These are phyloP conservation scores for Acanthisitta chloris DNA, from an alignment of 2,113 vertebrate genomes.

Conservation along the genomic window DNA sequence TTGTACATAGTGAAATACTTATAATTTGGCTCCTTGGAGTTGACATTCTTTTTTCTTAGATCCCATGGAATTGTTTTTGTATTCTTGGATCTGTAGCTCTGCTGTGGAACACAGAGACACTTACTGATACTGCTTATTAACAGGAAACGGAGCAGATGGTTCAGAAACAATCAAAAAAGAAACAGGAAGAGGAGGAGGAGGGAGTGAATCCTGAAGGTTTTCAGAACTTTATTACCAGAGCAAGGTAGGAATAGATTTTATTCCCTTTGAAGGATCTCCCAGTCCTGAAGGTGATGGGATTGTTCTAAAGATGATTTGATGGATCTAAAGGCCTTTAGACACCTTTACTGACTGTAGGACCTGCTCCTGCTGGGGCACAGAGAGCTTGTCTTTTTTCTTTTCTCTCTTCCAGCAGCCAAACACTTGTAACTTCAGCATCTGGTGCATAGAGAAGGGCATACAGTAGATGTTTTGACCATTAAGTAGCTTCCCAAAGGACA, in stretches of 20 bases:
- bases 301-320: background rate
- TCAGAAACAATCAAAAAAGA: constrained; percentile 76
- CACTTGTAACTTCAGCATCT: background rate
- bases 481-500: background rate
- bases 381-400: background rate
- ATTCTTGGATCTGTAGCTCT: background rate
- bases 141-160: constrained; percentile 91
- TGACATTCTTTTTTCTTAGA: background rate
- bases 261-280: background rate
- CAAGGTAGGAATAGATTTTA: constrained; percentile 79
- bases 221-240: constrained; percentile 84
- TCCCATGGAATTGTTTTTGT: background rate
- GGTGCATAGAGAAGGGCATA: background rate
- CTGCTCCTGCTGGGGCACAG: background rate
- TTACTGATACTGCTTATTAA: constrained; percentile 41
- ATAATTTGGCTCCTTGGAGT: background rate
- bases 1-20: background rate
- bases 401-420: background rate
- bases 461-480: background rate
- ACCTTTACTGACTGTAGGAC: background rate
- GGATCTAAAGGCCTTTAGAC: background rate
- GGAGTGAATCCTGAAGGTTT: constrained; percentile 84
- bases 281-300: background rate
- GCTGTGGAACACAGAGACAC: background rate
- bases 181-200: constrained; percentile 72